These are phyloP conservation scores for Pinctada fucata DNA, from an alignment of 2,888 invertebrate species.

Conservation along the genomic window DNA sequence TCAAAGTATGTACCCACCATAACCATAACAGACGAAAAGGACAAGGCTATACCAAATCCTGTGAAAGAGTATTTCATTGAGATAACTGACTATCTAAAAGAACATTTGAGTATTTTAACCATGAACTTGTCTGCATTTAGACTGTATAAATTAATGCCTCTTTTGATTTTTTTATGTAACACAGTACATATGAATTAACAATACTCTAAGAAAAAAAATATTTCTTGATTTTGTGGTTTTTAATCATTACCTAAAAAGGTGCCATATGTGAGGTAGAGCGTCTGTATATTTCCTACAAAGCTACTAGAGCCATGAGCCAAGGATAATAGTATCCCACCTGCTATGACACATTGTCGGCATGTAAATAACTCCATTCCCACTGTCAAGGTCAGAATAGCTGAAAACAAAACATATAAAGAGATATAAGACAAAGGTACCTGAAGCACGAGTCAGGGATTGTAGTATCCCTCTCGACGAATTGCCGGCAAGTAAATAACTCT, in stretches of 20 bases:
- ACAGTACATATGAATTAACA: too few species aligned
- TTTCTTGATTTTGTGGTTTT: too few species aligned
- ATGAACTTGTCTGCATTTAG: too few species aligned
- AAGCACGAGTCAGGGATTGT: too few species aligned
- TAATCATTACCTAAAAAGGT: neutral
- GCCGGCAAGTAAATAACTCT: too few species aligned
- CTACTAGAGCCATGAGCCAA: neutral
- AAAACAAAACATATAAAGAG: neutral
- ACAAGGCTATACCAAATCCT: constrained; percentile 20
- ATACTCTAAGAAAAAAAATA: too few species aligned
- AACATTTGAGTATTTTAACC: too few species aligned
- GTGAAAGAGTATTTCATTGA: neutral
- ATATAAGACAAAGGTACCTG: too few species aligned
- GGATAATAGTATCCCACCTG: neutral
- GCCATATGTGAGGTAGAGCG: constrained; percentile 3
- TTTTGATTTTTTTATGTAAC: too few species aligned
- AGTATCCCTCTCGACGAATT: too few species aligned
- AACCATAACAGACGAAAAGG: constrained; percentile 11
- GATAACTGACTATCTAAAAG: too few species aligned
- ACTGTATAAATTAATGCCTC: too few species aligned
- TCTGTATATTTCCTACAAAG: neutral
- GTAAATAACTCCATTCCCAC: neutral
- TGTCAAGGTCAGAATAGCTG: neutral
- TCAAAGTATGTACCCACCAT: constrained; percentile 32
- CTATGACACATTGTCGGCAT: neutral